Evolutionary conservation across 1,140 invertebrate species (phyloP).

Genomic region (Hycleus cichorii): DNA sequence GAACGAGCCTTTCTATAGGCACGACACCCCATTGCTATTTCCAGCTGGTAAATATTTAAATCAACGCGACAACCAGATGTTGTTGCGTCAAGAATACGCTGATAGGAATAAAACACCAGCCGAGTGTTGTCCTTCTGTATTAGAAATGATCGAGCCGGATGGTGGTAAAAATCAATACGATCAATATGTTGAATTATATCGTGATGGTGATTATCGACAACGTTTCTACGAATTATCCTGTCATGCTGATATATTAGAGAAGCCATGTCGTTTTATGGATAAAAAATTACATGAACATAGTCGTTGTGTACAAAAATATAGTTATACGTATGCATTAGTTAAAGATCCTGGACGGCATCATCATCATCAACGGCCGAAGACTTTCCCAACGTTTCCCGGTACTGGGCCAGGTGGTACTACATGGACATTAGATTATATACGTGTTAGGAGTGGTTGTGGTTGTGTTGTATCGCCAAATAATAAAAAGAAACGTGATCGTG

Average conservation of each 20-base stretch:
- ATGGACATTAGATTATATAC: constrained; percentile 76
- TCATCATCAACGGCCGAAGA: constrained; percentile 35
- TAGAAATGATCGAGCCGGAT: constrained; percentile 67
- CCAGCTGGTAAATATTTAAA: constrained; percentile 35
- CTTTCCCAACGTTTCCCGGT: constrained; percentile 46
- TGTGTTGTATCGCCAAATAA: constrained; percentile 55
- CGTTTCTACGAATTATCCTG: constrained; percentile 77
- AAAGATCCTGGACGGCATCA: constrained; percentile 40
- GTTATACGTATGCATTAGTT: constrained; percentile 78
- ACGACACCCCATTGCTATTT: constrained; percentile 21
- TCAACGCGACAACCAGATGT: constrained; percentile 54
- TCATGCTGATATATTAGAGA: constrained; percentile 57
- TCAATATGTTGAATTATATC: constrained; percentile 68
- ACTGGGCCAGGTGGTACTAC: constrained; percentile 44
- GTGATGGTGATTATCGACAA: constrained; percentile 56
- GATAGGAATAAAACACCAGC: constrained; percentile 49
- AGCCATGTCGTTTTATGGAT: constrained; percentile 70
- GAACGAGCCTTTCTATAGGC: constrained; percentile 28
- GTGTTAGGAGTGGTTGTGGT: constrained; percentile 71
- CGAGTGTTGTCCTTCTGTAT: constrained; percentile 72
- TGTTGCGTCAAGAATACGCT: constrained; percentile 50
- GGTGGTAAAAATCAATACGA: constrained; percentile 67
- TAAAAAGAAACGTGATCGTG: constrained; percentile 28
- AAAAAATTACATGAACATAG: constrained; percentile 59
- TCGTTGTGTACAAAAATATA: constrained; percentile 73